Conservation (phyloP, 2,113 vertebrate species). For the Odontophorus gujanensis region DNA sequence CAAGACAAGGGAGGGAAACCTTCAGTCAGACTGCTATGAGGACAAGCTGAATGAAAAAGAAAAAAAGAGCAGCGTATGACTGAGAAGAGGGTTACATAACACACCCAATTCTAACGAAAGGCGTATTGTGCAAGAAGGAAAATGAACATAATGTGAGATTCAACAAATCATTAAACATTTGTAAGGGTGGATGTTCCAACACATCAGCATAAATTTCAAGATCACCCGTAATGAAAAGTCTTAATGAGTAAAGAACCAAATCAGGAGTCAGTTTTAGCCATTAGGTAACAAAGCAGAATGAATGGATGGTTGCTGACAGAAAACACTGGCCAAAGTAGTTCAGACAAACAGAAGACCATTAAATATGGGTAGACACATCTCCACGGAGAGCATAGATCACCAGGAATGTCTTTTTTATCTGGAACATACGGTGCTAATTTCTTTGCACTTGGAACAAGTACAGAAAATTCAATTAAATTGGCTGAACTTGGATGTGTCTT, state of each 20-base stretch:
- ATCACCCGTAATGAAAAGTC: slow-evolving; percentile 28
- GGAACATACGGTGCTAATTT: slow-evolving; percentile 52
- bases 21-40: not conserved
- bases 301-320: not conserved
- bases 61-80: not conserved
- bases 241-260: slow-evolving; percentile 29
- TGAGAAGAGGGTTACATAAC: slow-evolving; percentile 54
- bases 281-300: slow-evolving; percentile 9
- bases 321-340: slow-evolving; percentile 25
- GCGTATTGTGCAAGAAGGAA: slow-evolving; percentile 10
- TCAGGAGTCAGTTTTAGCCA: slow-evolving; percentile 8
- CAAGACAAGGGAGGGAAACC: not conserved
- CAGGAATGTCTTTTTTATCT: slow-evolving; percentile 1
- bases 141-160: slow-evolving; percentile 42
- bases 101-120: not conserved
- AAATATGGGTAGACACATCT: slow-evolving; percentile 25
- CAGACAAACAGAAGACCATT: slow-evolving; percentile 13
- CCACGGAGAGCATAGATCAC: slow-evolving; percentile 16
- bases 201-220: slow-evolving; percentile 32
- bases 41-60: not conserved
- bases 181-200: not conserved
- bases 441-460: slow-evolving; percentile 2
- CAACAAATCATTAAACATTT: slow-evolving; percentile 45
- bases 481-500: slow-evolving; percentile 27
- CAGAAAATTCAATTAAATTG: slow-evolving; percentile 53